phyloP scores from a whole-genome alignment of 2,113 vertebrate species.

The Entomyzon cyanotis region DNA sequence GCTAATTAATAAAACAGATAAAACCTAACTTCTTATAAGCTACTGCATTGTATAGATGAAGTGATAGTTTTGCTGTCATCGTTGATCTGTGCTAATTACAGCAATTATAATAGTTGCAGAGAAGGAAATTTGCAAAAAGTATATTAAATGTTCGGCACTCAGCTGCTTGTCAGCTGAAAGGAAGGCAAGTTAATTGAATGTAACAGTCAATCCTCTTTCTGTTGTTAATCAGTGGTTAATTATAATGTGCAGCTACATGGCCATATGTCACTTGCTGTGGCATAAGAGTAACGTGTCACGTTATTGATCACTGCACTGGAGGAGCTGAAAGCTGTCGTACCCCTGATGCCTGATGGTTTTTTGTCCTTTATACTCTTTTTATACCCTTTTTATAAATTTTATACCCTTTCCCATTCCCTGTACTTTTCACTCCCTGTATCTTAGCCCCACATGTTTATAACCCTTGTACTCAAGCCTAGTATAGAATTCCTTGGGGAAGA shows the following conservation, averaged over 20 bases:
- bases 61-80: slow-evolving; percentile 29
- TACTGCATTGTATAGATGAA: background rate
- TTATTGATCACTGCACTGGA: background rate
- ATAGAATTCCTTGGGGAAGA: too few species aligned
- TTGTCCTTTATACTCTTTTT: too few species aligned
- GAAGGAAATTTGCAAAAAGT: slow-evolving; percentile 12
- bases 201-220: slow-evolving; percentile 28
- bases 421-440: too few species aligned
- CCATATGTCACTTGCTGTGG: slow-evolving; percentile 37
- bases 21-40: background rate
- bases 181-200: slow-evolving; percentile 31
- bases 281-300: background rate
- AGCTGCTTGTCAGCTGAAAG: slow-evolving; percentile 11
- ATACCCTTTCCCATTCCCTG: too few species aligned
- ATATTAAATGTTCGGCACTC: slow-evolving; percentile 2
- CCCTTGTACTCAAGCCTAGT: too few species aligned
- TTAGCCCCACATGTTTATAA: too few species aligned
- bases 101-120: slow-evolving; percentile 22
- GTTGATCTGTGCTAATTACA: slow-evolving; percentile 30
- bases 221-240: slow-evolving; percentile 37
- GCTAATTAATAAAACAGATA: background rate
- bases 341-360: too few species aligned
- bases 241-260: background rate
- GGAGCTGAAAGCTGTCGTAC: background rate
- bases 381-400: too few species aligned